Evolutionary conservation across 2,888 invertebrate genomes (phyloP).

Genomic region (Meliscaeva auricollis): DNA sequence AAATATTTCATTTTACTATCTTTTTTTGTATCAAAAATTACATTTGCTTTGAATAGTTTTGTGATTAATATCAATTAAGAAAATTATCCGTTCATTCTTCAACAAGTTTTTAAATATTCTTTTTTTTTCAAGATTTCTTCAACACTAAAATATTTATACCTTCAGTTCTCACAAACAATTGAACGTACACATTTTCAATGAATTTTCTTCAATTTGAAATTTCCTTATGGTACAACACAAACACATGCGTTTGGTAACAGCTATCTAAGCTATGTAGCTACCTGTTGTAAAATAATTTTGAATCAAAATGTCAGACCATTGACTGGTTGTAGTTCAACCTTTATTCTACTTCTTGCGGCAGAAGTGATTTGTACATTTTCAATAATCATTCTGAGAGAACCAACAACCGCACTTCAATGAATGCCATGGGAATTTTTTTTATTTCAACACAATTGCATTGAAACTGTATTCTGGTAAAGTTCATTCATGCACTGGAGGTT

Average conservation of each 20-base stretch:
- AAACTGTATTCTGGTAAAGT: neutral
- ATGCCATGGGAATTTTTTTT: conserved; percentile 18
- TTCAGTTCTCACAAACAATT: too few species aligned
- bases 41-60: too few species aligned
- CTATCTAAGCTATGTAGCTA: too few species aligned
- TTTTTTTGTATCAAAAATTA: too few species aligned
- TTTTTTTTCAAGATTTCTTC: too few species aligned
- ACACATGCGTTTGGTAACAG: neutral
- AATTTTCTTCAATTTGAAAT: too few species aligned
- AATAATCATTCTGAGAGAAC: neutral
- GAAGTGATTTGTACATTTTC: neutral
- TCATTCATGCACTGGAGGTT: conserved; percentile 1
- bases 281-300: neutral
- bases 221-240: neutral
- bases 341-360: neutral
- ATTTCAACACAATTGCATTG: neutral
- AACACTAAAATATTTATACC: too few species aligned
- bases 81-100: too few species aligned
- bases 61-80: too few species aligned
- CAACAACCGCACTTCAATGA: conserved; percentile 1
- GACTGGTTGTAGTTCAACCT: conserved; percentile 4
- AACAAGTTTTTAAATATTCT: too few species aligned
- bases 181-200: too few species aligned
- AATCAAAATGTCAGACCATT: conserved; percentile 14
- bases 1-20: too few species aligned